Evolutionary conservation across 2,888 invertebrate species (phyloP).

Genomic region (Scaeva pyrastri): DNA sequence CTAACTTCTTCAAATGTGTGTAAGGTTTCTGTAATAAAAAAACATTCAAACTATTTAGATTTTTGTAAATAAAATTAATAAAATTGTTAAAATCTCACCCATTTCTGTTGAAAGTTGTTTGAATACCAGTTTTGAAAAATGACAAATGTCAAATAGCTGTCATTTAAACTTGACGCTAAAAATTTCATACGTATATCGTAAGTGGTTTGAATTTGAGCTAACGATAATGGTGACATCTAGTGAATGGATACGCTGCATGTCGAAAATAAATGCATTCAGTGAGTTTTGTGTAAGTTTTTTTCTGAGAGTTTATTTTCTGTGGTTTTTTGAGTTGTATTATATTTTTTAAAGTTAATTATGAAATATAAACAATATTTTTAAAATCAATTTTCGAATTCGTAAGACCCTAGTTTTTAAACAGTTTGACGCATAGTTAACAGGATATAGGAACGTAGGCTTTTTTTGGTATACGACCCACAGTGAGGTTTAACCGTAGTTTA

Average conservation of each 20-base stretch:
- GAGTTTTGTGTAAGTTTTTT: neutral
- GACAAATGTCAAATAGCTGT: slow-evolving; percentile 60
- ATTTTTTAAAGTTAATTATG: no score
- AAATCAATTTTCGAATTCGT: no score
- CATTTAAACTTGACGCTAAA: slow-evolving; percentile 34
- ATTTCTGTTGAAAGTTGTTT: slow-evolving; percentile 55
- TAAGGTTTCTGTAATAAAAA: slow-evolving; percentile 76
- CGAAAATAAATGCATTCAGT: neutral
- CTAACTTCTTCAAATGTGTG: slow-evolving; percentile 77
- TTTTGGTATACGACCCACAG: no score
- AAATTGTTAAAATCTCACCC: slow-evolving; percentile 36
- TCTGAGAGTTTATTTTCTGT: no score
- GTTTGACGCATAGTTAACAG: no score
- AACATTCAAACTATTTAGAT: neutral
- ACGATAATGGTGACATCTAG: neutral
- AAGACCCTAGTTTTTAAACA: no score
- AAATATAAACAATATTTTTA: no score
- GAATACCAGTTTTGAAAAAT: slow-evolving; percentile 52
- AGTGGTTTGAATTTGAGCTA: neutral
- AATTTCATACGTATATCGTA: slow-evolving; percentile 10
- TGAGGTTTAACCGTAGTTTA: no score
- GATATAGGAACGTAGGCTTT: no score
- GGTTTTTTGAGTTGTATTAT: no score
- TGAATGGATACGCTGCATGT: neutral
- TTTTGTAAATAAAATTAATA: neutral